phyloP scores from a whole-genome alignment of 2,113 vertebrate species.

The Chamaea fasciata region DNA sequence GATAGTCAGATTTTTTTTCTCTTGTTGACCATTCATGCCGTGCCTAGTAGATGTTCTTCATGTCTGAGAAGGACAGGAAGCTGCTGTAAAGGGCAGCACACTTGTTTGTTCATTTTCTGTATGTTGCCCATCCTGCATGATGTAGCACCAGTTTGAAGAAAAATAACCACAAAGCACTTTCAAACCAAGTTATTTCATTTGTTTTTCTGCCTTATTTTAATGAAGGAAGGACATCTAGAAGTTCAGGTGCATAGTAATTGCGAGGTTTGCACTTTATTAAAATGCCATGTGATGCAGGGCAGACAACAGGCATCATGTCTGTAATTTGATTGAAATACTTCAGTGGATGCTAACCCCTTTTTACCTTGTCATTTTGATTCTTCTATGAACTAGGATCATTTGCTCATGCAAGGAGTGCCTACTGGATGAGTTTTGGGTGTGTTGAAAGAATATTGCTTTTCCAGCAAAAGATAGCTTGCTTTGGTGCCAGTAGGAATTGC shows the following conservation, averaged over 20 bases:
- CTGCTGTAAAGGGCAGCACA: neutral
- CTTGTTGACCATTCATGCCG: fast-evolving
- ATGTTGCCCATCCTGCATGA: neutral
- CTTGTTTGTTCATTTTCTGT: neutral
- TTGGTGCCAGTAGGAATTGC: neutral
- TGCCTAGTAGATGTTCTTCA: neutral
- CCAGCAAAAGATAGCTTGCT: neutral
- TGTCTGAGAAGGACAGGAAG: neutral
- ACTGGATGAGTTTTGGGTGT: neutral
- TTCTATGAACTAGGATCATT: neutral
- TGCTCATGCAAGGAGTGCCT: neutral
- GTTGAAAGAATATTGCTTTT: neutral
- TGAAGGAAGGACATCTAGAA: neutral
- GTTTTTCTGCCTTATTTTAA: neutral
- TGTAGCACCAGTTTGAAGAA: neutral
- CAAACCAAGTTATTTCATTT: neutral
- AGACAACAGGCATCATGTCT: neutral
- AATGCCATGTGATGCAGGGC: neutral
- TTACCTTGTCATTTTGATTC: neutral
- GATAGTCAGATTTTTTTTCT: neutral
- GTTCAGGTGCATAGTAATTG: neutral
- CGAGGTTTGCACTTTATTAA: neutral
- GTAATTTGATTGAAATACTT: neutral
- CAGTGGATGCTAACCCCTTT: neutral
- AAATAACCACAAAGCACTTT: neutral